phyloP scores from a whole-genome alignment of 2,113 vertebrate genomes.

The Oenanthe oenanthe region DNA sequence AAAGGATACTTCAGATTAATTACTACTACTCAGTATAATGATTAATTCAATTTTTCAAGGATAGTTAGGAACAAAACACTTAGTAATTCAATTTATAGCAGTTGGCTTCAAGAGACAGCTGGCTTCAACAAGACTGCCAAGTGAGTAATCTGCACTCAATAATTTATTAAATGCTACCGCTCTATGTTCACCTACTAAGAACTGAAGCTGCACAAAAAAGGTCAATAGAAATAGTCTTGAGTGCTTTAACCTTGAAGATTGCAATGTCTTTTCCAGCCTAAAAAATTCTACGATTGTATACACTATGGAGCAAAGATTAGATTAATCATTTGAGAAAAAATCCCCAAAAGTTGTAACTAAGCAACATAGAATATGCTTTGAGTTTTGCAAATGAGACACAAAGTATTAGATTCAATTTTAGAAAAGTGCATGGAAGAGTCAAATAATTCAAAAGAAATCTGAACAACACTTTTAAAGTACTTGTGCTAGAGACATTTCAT shows the following conservation, averaged over 20 bases:
- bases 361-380: neutral
- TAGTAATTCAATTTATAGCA: neutral
- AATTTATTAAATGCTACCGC: slow-evolving; percentile 9
- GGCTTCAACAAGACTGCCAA: neutral
- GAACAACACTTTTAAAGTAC: neutral
- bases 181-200: neutral
- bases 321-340: neutral
- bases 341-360: neutral
- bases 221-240: neutral
- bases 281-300: neutral
- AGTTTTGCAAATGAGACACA: neutral
- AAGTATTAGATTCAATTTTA: neutral
- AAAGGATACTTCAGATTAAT: neutral
- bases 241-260: neutral
- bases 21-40: neutral
- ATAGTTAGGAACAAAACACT: neutral
- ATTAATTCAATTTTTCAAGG: neutral
- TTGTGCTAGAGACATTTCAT: neutral
- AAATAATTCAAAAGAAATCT: neutral
- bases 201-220: neutral
- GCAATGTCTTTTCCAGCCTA: neutral
- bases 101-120: neutral
- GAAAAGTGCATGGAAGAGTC: neutral
- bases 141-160: neutral
- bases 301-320: neutral